phyloP scores from a whole-genome alignment of 23 tunicate species.

The Ciona savignyi region DNA sequence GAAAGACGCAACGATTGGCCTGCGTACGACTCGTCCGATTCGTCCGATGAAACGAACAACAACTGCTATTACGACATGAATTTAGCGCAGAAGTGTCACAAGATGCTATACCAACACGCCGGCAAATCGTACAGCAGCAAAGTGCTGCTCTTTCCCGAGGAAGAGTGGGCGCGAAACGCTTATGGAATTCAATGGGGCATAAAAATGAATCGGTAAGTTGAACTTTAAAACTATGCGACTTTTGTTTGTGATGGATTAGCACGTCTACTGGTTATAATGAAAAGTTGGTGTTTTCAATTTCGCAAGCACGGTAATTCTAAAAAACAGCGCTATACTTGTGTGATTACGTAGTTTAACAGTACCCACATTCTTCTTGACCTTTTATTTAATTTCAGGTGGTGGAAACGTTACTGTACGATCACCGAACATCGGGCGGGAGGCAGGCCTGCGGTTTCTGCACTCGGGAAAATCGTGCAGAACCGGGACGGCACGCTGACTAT shows the following conservation, averaged over 20 bases:
- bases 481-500: conserved; percentile 65
- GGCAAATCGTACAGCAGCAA: conserved; percentile 19
- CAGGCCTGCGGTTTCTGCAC: conserved; percentile 21
- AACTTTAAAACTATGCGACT: no score
- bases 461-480: conserved; percentile 46
- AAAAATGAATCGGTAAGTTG: conserved; percentile 46
- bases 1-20: no score
- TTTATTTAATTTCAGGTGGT: conserved; percentile 53
- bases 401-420: conserved; percentile 56
- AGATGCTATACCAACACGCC: conserved; percentile 18
- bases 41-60: no score
- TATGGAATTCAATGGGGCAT: conserved; percentile 57
- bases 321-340: no score
- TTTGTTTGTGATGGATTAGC: no score
- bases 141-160: conserved; percentile 49
- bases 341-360: no score
- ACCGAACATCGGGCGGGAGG: conserved; percentile 48
- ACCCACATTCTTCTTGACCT: no score
- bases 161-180: conserved; percentile 66
- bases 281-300: no score
- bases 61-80: conserved; percentile 18
- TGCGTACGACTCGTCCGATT: not conserved
- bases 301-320: no score
- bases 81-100: conserved; percentile 30
- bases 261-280: no score